A percentile compares a stretch with the other conserved stretches of the same genome.
Evolutionary conservation across 2,113 vertebrate genomes (phyloP).

Genomic region (Sinocyclocheilus anophthalmus): DNA sequence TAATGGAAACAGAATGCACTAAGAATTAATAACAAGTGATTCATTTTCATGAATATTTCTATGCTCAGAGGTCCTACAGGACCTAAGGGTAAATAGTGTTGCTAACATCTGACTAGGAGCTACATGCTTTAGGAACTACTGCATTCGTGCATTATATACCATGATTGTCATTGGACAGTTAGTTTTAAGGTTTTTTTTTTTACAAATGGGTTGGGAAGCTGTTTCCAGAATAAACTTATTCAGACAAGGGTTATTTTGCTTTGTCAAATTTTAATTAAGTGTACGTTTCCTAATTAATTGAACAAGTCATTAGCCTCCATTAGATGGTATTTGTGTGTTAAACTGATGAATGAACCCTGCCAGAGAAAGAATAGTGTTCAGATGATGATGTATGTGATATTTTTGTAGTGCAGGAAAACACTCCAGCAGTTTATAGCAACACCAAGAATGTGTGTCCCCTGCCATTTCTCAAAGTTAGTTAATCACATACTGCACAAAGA

Average conservation of each 20-base stretch:
- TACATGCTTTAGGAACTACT: not conserved
- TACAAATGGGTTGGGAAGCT: not conserved
- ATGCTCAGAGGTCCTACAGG: not conserved
- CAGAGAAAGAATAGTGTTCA: not conserved
- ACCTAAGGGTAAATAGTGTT: not conserved
- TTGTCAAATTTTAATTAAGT: not conserved
- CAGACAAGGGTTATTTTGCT: not conserved
- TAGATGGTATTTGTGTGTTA: not conserved
- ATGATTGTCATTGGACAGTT: not conserved
- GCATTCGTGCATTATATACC: not conserved
- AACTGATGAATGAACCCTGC: slow-evolving; percentile 8
- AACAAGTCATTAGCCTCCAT: not conserved
- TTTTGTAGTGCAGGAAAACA: not conserved
- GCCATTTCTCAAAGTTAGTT: not conserved
- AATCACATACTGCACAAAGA: not conserved
- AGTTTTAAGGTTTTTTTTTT: not conserved
- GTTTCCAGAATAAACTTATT: not conserved
- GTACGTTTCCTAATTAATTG: not conserved
- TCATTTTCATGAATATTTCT: not conserved
- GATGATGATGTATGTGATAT: not conserved
- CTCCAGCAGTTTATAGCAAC: not conserved
- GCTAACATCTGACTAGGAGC: not conserved
- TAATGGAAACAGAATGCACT: not conserved
- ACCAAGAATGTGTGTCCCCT: not conserved
- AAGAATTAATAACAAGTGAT: not conserved